phyloP scores from a whole-genome alignment of 2,113 vertebrate genomes.

The Dromiciops gliroides region DNA sequence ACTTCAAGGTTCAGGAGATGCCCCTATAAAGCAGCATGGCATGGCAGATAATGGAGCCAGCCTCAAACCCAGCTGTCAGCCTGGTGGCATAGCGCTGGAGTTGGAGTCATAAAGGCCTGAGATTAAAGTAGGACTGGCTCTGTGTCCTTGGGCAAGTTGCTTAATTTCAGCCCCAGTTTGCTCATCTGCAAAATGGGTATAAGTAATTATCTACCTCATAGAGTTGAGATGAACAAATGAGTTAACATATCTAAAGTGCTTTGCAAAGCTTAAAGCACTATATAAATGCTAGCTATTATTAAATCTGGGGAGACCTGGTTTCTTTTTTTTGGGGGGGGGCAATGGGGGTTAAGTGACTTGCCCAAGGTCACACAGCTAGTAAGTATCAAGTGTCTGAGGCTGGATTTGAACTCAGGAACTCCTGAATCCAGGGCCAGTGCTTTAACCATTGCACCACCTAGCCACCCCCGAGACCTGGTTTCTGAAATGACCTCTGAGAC shows the following conservation, averaged over 20 bases:
- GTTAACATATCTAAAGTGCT: neutral
- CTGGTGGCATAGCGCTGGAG: too few relatives aligned
- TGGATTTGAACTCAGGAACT: too few relatives aligned
- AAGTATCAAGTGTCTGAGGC: too few relatives aligned
- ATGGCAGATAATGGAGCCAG: neutral
- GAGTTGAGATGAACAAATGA: neutral
- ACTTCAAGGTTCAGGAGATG: neutral
- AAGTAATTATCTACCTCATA: neutral
- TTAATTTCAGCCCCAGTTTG: neutral
- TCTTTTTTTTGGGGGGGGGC: too few relatives aligned
- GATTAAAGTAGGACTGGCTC: neutral
- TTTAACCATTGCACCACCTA: too few relatives aligned
- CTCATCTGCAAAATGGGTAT: neutral
- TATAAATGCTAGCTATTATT: neutral
- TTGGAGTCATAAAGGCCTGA: neutral
- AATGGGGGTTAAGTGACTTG: too few relatives aligned
- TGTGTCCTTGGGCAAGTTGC: neutral
- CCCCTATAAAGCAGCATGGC: neutral
- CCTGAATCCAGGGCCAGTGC: too few relatives aligned
- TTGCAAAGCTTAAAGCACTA: neutral
- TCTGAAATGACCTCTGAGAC: neutral
- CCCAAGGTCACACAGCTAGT: too few relatives aligned
- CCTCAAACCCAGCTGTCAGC: neutral
- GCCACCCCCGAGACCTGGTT: too few relatives aligned
- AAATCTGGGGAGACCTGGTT: neutral